Base-by-base conservation (phyloP, 2,888 invertebrate genomes). In the Synergus gifuensis region DNA sequence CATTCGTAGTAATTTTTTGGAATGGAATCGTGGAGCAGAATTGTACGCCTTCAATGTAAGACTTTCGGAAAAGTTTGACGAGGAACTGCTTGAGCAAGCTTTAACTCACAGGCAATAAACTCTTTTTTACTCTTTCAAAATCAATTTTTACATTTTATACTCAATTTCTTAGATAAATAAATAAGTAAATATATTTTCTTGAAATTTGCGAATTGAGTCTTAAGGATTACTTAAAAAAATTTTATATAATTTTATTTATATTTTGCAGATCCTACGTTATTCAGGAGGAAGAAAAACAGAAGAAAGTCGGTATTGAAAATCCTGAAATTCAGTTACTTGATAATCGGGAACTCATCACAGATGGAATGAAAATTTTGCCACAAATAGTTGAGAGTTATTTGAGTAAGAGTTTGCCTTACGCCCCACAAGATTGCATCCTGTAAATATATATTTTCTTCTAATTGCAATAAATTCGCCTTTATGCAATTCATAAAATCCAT, bases 11-110 rank as follows among this genome's bases (percentile, higher is more conserved):
- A 93, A 94, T 11, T 96, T 94, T 89, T 86, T 96, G n/a, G 97
- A 96, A 88, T 98, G 98, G 98, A 98, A 98, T 90, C 95, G 97
- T 86, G 95, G 96, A 86, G 95, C 97, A 0, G 98, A 98, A 93
- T 83, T 98, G 3, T 98, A 94, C 93, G 97, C 98, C 0, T 98
- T 98, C 93, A 96, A 96, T 12, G 95, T 96, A 88, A 94, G 99
- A 42, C 93, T 98, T 18, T 95, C 96, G 40, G 99, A 99, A 93
- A 94, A 96, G 5, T 97, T 99, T 88, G 94, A 97, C 81, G 92
- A 94, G 0, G 93, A 94, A 28, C 91, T 96, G 18, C 92, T 99
- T 44, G 94, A 95, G 78, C 94, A 94, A 87, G 98, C 98, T 0
- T 95, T 99, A 80, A 96, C 95, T 62, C 95, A 97, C 88, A 94